Conservation (phyloP, 2,113 vertebrate species). For the Petrocephalus microphthalmus region DNA sequence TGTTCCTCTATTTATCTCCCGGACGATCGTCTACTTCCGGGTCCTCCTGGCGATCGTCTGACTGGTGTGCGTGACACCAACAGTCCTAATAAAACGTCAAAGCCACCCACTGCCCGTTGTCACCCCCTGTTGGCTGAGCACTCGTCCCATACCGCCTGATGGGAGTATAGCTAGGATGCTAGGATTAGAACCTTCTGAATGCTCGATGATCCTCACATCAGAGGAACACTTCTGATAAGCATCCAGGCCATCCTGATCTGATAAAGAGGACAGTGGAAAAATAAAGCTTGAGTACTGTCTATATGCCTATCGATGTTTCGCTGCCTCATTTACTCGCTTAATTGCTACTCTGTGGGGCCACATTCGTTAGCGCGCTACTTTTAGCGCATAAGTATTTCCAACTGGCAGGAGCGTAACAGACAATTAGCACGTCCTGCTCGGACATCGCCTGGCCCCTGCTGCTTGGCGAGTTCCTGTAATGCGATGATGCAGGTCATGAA, state of each 20-base stretch:
- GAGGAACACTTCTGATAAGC: not conserved
- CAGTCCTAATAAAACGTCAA: not conserved
- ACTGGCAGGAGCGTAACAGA: not conserved
- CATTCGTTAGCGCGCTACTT: not conserved
- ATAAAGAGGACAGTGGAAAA: not conserved
- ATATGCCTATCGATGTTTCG: not conserved
- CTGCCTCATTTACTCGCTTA: not conserved
- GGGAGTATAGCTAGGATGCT: not conserved
- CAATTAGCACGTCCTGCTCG: not conserved
- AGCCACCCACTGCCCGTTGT: not conserved
- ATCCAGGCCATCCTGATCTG: not conserved
- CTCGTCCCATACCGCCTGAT: not conserved
- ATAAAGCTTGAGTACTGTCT: not conserved
- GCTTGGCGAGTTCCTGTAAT: not conserved
- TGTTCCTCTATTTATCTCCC: too few relatives aligned
- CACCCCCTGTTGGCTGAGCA: not conserved
- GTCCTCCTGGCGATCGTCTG: too few relatives aligned
- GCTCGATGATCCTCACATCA: not conserved
- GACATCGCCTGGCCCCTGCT: not conserved
- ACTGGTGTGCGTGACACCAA: too few relatives aligned
- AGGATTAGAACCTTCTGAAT: not conserved
- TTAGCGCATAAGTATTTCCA: not conserved
- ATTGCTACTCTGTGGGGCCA: not conserved
- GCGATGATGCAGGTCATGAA: not conserved
- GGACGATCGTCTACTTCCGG: too few relatives aligned